Evolutionary conservation across 2,797 vertebrate genomes (phyloP).

Genomic region (Typhlichthys eigenmanni): DNA sequence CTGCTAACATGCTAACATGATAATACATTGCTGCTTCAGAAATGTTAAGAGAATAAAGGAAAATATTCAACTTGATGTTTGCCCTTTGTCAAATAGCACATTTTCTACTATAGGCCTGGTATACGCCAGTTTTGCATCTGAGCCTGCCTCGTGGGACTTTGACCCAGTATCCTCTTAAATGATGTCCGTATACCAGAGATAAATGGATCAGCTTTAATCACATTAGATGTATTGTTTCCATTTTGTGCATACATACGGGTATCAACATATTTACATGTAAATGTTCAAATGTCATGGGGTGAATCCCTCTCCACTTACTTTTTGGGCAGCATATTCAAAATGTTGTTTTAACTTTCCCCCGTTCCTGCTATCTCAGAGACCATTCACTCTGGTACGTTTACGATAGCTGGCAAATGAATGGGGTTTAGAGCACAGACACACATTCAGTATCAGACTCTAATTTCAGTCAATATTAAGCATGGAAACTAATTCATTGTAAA

Average conservation of each 20-base stretch:
- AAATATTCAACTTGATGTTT: slow-evolving; percentile 44
- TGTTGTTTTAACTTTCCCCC: slow-evolving; percentile 81
- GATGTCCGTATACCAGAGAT: slow-evolving; percentile 73
- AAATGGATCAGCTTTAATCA: slow-evolving; percentile 79
- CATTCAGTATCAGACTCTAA: slow-evolving; percentile 87
- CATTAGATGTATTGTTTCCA: slow-evolving; percentile 73
- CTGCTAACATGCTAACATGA: slow-evolving; percentile 72
- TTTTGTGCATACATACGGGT: slow-evolving; percentile 67
- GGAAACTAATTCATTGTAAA: slow-evolving; percentile 91
- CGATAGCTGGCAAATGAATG: slow-evolving; percentile 71
- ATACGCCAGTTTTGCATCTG: slow-evolving; percentile 38
- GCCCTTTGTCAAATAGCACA: slow-evolving; percentile 12
- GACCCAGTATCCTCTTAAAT: slow-evolving; percentile 69
- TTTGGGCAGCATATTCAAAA: slow-evolving; percentile 36
- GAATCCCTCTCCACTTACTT: slow-evolving; percentile 75
- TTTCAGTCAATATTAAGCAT: slow-evolving; percentile 93
- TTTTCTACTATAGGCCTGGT: slow-evolving; percentile 16
- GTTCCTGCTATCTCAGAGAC: slow-evolving; percentile 63
- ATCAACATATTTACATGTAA: slow-evolving; percentile 74
- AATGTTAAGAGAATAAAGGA: slow-evolving; percentile 44
- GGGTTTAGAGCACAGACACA: slow-evolving; percentile 84
- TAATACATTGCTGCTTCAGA: slow-evolving; percentile 66
- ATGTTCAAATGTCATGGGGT: slow-evolving; percentile 56
- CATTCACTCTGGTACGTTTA: slow-evolving; percentile 70
- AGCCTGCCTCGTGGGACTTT: slow-evolving; percentile 51